phyloP scores from a whole-genome alignment of 2,113 vertebrate species.

The Promerops cafer region DNA sequence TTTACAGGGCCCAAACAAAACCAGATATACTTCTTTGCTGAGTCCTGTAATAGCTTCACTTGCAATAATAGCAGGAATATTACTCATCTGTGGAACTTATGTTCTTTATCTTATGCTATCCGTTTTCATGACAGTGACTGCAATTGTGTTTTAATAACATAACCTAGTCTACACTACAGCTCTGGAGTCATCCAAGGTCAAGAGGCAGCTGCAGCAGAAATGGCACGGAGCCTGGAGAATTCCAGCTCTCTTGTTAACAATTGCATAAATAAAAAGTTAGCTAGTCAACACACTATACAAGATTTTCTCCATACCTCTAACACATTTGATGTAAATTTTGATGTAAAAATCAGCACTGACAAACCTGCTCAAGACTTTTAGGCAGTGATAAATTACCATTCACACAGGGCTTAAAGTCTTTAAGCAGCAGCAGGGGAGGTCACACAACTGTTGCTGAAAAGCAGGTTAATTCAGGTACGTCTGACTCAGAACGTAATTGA shows the following conservation, averaged over 20 bases:
- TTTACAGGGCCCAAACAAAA: neutral
- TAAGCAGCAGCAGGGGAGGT: neutral
- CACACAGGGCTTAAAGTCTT: neutral
- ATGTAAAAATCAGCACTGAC: neutral
- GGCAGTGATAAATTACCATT: neutral
- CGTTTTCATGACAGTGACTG: neutral
- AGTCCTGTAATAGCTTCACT: neutral
- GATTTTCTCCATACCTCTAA: neutral
- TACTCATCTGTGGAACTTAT: neutral
- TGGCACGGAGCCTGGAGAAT: neutral
- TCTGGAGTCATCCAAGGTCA: neutral
- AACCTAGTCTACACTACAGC: neutral
- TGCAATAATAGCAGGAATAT: neutral
- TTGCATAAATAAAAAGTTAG: neutral
- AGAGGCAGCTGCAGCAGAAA: neutral
- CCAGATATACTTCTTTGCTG: neutral
- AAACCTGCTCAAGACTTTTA: neutral
- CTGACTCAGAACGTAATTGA: constrained; percentile 51
- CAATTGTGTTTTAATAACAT: neutral
- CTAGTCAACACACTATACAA: neutral
- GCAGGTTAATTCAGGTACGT: constrained; percentile 43
- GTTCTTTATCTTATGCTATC: neutral
- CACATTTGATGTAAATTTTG: neutral
- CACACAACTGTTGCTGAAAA: constrained; percentile 44
- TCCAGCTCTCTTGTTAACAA: neutral